These are phyloP conservation scores for Lochmaea capreae DNA, from an alignment of 2,888 invertebrate species.

Conservation along the genomic window DNA sequence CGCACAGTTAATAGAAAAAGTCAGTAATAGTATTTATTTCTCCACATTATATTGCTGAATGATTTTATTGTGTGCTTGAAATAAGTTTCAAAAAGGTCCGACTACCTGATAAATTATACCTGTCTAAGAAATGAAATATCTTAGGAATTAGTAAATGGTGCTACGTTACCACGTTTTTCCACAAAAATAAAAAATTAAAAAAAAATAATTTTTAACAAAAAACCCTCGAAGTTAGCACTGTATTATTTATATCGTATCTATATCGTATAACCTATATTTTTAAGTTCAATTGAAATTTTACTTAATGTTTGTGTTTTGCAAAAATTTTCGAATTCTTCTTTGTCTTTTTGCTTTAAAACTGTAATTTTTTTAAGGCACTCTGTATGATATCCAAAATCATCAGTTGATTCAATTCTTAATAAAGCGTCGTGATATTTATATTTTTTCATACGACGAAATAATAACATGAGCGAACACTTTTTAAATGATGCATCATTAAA, in stretches of 20 bases:
- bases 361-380: constrained; percentile 22
- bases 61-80: not conserved
- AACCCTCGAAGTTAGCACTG: too few relatives aligned
- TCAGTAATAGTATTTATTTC: not conserved
- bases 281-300: constrained; percentile 23
- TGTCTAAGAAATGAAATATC: not conserved
- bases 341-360: too few relatives aligned
- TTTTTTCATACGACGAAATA: constrained; percentile 12
- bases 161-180: too few relatives aligned
- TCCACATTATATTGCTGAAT: constrained; percentile 1
- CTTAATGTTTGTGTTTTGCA: constrained; percentile 21
- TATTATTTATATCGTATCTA: too few relatives aligned
- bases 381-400: constrained; percentile 28
- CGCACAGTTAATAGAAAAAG: constrained; percentile 1
- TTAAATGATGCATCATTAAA: constrained; percentile 32
- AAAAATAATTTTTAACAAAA: too few relatives aligned
- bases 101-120: not conserved
- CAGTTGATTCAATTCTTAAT: constrained; percentile 14
- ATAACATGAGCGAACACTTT: constrained; percentile 23
- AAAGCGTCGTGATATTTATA: not conserved
- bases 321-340: constrained; percentile 11
- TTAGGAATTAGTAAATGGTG: too few relatives aligned
- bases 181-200: too few relatives aligned
- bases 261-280: too few relatives aligned
- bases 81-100: not conserved